Conservation (phyloP, 92 coral and sea anemone genomes). For the Pocillopora meandrina region DNA sequence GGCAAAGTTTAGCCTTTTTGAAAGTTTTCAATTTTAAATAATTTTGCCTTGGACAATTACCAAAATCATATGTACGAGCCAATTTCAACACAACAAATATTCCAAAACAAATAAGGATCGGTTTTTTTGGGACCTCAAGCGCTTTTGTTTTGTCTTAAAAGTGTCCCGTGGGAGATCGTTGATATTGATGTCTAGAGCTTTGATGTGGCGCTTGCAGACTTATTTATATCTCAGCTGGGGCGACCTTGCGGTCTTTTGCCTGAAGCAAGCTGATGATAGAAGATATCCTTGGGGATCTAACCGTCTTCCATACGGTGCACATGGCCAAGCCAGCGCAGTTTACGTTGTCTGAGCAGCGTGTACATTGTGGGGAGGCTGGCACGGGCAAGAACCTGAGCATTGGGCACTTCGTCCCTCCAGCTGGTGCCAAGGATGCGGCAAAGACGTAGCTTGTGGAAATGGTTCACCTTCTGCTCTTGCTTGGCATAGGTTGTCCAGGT, state of each 20-base stretch:
- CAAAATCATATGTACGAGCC: no score
- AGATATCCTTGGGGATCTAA: neutral
- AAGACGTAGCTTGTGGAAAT: conserved; percentile 44
- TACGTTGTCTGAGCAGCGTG: conserved; percentile 49
- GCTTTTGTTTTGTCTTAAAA: no score
- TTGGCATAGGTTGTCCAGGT: conserved; percentile 32
- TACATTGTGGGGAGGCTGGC: conserved; percentile 48
- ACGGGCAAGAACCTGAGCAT: conserved; percentile 35
- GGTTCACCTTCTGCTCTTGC: conserved; percentile 47
- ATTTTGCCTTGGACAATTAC: no score
- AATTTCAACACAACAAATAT: no score
- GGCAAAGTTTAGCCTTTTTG: no score
- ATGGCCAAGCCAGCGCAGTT: conserved; percentile 63
- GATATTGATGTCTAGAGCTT: neutral
- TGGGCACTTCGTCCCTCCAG: conserved; percentile 47
- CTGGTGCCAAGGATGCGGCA: conserved; percentile 48
- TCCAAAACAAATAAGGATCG: no score
- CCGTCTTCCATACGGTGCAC: neutral
- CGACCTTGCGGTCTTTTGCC: neutral
- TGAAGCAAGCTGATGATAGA: conserved; percentile 34
- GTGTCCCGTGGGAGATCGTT: no score
- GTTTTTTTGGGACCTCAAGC: no score
- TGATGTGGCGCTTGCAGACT: conserved; percentile 1
- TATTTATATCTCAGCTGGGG: conserved; percentile 9
- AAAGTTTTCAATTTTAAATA: no score